phyloP scores from a whole-genome alignment of 2,113 vertebrate species.

The Callipepla californica region DNA sequence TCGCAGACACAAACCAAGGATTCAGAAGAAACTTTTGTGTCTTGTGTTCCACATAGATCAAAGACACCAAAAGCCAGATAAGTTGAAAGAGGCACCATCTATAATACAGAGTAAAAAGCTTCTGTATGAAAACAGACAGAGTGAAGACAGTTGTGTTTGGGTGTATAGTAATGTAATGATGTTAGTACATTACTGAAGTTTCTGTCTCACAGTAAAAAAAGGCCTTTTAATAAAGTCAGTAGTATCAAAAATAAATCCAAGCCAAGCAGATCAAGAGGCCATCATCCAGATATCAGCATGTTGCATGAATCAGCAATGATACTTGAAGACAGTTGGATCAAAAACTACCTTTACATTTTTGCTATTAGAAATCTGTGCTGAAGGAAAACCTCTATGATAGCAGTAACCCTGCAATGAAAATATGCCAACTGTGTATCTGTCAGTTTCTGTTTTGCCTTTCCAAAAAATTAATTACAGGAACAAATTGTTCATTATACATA shows the following conservation, averaged over 20 bases:
- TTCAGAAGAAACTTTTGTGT: neutral
- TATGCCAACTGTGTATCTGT: neutral
- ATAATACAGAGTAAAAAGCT: slow-evolving; percentile 10
- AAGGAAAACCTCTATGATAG: neutral
- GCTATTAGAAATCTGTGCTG: neutral
- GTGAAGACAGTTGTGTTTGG: neutral
- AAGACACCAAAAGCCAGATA: neutral
- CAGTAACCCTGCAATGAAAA: neutral
- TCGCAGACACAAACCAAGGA: neutral
- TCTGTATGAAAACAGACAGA: neutral
- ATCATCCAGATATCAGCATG: neutral
- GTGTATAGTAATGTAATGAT: neutral
- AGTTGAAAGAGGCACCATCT: neutral
- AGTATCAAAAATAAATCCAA: neutral
- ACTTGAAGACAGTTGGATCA: neutral
- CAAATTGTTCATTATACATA: neutral
- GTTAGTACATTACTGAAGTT: neutral
- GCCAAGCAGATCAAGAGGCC: neutral
- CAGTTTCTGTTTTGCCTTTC: neutral
- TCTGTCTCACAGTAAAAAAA: neutral
- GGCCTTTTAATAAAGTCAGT: neutral
- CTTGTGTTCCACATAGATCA: neutral
- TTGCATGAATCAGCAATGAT: neutral
- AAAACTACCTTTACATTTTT: neutral
- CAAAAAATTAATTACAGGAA: neutral